Evolutionary conservation across 2,113 vertebrate genomes (phyloP).

Genomic region (Indicator indicator): DNA sequence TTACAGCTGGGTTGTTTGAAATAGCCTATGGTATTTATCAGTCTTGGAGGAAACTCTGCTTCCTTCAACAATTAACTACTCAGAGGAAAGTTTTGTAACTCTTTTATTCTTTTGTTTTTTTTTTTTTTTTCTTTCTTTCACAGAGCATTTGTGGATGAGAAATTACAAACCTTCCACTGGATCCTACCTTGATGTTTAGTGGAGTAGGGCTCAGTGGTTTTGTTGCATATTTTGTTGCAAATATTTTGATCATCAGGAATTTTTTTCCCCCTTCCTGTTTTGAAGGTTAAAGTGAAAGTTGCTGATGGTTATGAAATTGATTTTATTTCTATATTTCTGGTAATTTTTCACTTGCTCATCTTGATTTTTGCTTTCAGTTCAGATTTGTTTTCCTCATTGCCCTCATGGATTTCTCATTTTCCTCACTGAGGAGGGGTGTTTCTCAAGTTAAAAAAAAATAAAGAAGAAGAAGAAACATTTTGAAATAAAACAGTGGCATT

Average conservation of each 20-base stretch:
- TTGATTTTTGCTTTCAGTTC: background rate
- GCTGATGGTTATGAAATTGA: background rate
- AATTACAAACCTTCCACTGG: background rate
- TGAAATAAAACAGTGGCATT: background rate
- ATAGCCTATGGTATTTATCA: slow-evolving; percentile 21
- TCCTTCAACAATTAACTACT: slow-evolving; percentile 39
- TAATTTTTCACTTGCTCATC: background rate
- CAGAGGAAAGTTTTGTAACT: background rate
- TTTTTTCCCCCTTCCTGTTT: background rate
- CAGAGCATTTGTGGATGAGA: background rate
- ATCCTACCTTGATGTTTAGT: background rate
- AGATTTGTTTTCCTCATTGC: background rate
- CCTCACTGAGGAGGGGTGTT: background rate
- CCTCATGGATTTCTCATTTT: background rate
- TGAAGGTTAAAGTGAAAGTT: background rate
- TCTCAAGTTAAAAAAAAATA: background rate
- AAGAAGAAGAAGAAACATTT: background rate
- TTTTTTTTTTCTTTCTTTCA: background rate
- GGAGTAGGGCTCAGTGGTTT: background rate
- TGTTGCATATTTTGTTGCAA: background rate
- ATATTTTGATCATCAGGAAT: background rate
- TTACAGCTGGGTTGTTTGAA: slow-evolving; percentile 41
- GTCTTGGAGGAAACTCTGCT: slow-evolving; percentile 35
- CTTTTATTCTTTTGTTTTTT: background rate
- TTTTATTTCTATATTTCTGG: background rate